phyloP scores from a whole-genome alignment of 1,140 invertebrate species.

The fruit fly (Drosophila melanogaster) region DNA sequence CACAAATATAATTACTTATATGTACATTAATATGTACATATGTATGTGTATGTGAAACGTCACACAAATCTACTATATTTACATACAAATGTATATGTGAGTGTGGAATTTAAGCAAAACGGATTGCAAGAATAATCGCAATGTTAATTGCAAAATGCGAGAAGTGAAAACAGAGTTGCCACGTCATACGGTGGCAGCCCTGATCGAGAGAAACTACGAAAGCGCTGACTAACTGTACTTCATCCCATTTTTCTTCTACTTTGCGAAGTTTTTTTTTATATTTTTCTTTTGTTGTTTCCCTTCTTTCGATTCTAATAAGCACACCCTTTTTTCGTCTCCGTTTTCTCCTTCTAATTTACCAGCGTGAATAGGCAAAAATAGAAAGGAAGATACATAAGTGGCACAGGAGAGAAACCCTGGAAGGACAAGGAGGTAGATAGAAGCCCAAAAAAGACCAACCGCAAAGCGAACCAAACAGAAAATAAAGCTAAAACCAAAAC shows the following conservation, averaged over 20 bases:
- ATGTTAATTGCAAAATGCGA: slow-evolving; percentile 15
- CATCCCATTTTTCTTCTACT: slow-evolving; percentile 7
- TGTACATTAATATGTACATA: neutral
- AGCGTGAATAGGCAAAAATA: slow-evolving; percentile 64
- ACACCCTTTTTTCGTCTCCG: slow-evolving; percentile 17
- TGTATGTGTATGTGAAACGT: neutral
- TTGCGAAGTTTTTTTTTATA: neutral
- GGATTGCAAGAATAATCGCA: slow-evolving; percentile 24
- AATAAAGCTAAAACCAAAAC: slow-evolving; percentile 3
- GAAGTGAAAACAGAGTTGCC: slow-evolving; percentile 17
- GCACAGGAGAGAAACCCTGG: slow-evolving; percentile 3
- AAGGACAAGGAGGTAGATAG: slow-evolving; percentile 14
- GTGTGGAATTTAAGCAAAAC: slow-evolving; percentile 37
- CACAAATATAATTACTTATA: slow-evolving; percentile 8
- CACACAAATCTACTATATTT: neutral
- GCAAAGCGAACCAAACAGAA: slow-evolving; percentile 16
- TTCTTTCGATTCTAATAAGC: slow-evolving; percentile 16
- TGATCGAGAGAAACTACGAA: slow-evolving; percentile 11
- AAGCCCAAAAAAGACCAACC: slow-evolving; percentile 18
- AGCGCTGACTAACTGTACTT: slow-evolving; percentile 38
- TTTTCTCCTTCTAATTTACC: slow-evolving; percentile 58
- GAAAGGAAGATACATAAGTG: slow-evolving; percentile 2
- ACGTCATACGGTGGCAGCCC: slow-evolving; percentile 20
- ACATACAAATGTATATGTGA: neutral
- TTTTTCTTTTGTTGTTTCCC: neutral